A percentile compares a stretch with the other conserved stretches of the same genome.
These are phyloP conservation scores for Cephus spinipes DNA, from an alignment of 2,888 invertebrate genomes.

Conservation along the genomic window DNA sequence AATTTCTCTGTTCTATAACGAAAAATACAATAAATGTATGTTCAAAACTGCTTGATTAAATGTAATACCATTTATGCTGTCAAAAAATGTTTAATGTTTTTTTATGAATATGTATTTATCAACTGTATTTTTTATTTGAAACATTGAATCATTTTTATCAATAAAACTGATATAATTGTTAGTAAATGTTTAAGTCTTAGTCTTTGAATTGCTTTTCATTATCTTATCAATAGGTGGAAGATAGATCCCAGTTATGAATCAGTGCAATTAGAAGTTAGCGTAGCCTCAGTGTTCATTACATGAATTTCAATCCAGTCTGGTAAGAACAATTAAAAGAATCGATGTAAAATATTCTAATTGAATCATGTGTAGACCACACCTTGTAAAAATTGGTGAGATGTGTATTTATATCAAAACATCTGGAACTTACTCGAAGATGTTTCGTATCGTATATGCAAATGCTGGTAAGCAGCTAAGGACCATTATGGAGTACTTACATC, in stretches of 20 bases:
- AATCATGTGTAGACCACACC: not conserved
- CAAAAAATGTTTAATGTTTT: not conserved
- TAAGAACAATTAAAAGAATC: not conserved
- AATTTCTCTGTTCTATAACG: not conserved
- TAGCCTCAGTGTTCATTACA: not conserved
- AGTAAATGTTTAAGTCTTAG: not conserved
- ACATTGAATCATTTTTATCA: not conserved
- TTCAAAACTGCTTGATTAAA: not conserved
- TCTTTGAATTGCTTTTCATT: not conserved
- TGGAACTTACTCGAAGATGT: not conserved
- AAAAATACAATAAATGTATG: not conserved
- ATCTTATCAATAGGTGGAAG: not conserved
- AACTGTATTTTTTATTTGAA: not conserved
- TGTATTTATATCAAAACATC: not conserved
- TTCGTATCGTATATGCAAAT: not conserved
- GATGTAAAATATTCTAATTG: not conserved
- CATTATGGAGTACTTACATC: not conserved
- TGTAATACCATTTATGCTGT: not conserved
- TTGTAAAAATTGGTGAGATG: not conserved
- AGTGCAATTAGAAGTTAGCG: not conserved
- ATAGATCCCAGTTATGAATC: not conserved
- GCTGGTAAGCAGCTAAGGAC: not conserved
- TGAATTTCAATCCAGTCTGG: not conserved
- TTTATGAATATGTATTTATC: not conserved
- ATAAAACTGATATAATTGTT: not conserved